These are phyloP conservation scores for Cynaeus angustus DNA, from an alignment of 2,888 invertebrate species.

Conservation along the genomic window DNA sequence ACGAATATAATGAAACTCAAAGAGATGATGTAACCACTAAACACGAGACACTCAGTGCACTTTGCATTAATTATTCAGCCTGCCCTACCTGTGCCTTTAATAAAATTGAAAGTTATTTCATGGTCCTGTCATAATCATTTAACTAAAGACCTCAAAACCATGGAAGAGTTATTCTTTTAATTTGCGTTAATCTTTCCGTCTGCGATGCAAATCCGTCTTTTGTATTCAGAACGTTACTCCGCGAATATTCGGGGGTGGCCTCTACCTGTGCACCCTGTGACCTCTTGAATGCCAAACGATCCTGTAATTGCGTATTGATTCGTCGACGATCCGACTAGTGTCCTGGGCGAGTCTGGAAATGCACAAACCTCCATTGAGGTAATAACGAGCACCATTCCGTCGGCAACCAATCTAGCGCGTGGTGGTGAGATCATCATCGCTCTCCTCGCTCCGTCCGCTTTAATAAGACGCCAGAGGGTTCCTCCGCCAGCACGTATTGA, in stretches of 20 bases:
- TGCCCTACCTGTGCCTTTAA: constrained; percentile 15
- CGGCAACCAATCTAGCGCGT: constrained; percentile 55
- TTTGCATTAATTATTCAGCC: constrained; percentile 27
- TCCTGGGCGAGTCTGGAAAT: constrained; percentile 24
- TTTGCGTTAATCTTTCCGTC: background rate
- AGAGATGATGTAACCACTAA: constrained; percentile 44
- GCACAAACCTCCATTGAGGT: constrained; percentile 48
- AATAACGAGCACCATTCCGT: constrained; percentile 54
- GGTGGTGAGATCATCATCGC: constrained; percentile 63
- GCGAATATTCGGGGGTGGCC: constrained; percentile 54
- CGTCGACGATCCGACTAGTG: constrained; percentile 18
- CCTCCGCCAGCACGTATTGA: constrained; percentile 65
- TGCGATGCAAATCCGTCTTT: constrained; percentile 56
- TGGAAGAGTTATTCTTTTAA: no score
- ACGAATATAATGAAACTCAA: constrained; percentile 43
- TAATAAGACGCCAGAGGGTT: constrained; percentile 65
- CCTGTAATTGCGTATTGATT: constrained; percentile 63
- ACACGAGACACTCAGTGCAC: constrained; percentile 37
- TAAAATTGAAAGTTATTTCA: constrained; percentile 20
- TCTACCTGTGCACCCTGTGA: constrained; percentile 54
- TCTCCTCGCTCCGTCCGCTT: constrained; percentile 62
- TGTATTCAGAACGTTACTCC: constrained; percentile 53
- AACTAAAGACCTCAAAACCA: no score
- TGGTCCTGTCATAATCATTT: no score
- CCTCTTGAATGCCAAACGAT: constrained; percentile 58